These are phyloP conservation scores for Peromyscus aztecus DNA, from an alignment of 2,797 vertebrate genomes.

Conservation along the genomic window DNA sequence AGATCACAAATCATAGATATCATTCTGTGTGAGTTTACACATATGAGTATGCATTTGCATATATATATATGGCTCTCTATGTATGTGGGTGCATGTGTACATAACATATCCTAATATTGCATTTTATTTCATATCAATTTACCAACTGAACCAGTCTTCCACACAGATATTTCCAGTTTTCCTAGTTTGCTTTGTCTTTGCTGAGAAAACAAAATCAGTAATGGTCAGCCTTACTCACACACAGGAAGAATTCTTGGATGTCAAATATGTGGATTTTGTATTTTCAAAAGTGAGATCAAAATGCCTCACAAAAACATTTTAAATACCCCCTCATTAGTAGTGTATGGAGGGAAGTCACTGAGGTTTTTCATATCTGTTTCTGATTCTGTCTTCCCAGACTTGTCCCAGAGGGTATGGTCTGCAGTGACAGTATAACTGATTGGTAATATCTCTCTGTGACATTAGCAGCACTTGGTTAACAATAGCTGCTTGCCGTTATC, in stretches of 20 bases:
- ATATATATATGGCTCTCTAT: background rate
- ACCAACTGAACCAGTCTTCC: background rate
- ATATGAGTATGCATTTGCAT: background rate
- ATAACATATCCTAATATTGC: background rate
- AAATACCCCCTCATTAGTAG: slow-evolving; percentile 2
- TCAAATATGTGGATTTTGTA: background rate
- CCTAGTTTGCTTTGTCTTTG: background rate
- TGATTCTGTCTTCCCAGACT: slow-evolving; percentile 40
- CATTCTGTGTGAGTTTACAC: background rate
- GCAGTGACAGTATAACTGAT: slow-evolving; percentile 9
- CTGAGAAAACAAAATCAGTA: slow-evolving; percentile 37
- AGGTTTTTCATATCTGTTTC: background rate
- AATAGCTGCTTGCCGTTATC: background rate
- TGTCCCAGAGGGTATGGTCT: background rate
- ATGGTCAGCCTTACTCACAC: background rate
- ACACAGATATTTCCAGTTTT: background rate
- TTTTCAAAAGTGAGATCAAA: slow-evolving; percentile 70
- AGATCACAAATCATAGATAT: background rate
- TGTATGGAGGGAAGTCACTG: background rate
- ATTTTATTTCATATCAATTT: slow-evolving; percentile 46
- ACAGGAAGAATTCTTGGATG: background rate
- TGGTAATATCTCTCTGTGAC: background rate
- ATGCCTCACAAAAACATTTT: background rate
- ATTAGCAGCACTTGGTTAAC: background rate
- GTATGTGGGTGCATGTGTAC: background rate